A percentile compares a stretch with the other conserved stretches of the same genome.
Conservation (phyloP, 2,888 invertebrate genomes). For the Chalcosyrphus nemorum region DNA sequence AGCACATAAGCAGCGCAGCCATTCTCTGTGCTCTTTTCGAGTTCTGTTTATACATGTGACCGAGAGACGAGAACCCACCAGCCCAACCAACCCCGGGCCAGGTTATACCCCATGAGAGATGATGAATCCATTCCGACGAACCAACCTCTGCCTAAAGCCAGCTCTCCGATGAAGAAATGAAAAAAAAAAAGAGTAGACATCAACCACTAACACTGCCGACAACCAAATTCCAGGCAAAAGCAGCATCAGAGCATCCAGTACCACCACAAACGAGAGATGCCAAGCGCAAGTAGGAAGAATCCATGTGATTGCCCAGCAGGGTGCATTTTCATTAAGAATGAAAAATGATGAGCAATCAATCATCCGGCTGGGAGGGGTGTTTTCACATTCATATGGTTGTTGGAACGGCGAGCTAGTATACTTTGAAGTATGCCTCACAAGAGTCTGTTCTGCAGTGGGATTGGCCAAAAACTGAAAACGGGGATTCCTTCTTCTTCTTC, state of each 20-base stretch:
- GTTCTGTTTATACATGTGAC: constrained; percentile 59
- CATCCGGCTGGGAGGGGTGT: constrained; percentile 81
- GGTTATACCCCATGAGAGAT: constrained; percentile 67
- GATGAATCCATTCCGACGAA: constrained; percentile 70
- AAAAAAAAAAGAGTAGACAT: constrained; percentile 35
- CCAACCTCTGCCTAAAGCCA: constrained; percentile 69
- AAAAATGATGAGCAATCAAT: constrained; percentile 83
- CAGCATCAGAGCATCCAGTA: constrained; percentile 35
- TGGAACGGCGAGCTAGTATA: constrained; percentile 23
- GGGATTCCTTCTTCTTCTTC: too few relatives aligned
- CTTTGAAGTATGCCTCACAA: constrained; percentile 51
- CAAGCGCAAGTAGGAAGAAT: constrained; percentile 64
- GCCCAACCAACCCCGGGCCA: constrained; percentile 67
- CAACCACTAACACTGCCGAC: constrained; percentile 49
- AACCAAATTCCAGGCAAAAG: constrained; percentile 53
- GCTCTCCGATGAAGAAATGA: constrained; percentile 11
- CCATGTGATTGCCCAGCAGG: constrained; percentile 79
- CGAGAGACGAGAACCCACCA: constrained; percentile 50
- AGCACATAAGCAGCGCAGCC: constrained; percentile 48
- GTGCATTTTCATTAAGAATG: constrained; percentile 83
- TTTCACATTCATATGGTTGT: constrained; percentile 74
- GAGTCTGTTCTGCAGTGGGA: constrained; percentile 64
- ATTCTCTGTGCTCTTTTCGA: constrained; percentile 41
- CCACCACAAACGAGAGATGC: constrained; percentile 27
- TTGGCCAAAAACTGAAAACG: constrained; percentile 57